phyloP scores from a whole-genome alignment of 1,140 invertebrate genomes.

The Nasonia longicornis region DNA sequence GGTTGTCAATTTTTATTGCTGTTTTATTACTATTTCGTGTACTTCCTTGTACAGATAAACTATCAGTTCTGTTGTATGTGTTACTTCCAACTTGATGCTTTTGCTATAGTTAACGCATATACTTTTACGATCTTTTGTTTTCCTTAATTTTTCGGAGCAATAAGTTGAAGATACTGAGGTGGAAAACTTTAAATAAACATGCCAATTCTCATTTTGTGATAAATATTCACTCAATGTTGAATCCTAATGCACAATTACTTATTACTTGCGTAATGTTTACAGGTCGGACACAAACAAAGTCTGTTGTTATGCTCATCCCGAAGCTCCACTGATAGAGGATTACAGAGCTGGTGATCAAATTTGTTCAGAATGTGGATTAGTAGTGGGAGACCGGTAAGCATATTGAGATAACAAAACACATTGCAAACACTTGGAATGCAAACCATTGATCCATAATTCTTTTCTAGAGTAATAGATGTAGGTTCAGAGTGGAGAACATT shows the following conservation, averaged over 20 bases:
- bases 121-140: background rate
- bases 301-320: conserved; percentile 93
- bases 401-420: background rate
- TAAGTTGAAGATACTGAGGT: no score
- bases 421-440: background rate
- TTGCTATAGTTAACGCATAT: background rate
- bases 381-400: conserved; percentile 95
- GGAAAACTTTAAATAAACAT: no score
- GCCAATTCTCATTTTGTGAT: no score
- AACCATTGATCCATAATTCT: background rate
- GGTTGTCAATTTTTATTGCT: conserved; percentile 12
- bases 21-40: conserved; percentile 51
- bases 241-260: no score
- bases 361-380: conserved; percentile 98
- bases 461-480: conserved; percentile 96
- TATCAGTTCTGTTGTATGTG: background rate
- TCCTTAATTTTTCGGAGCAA: no score
- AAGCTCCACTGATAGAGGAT: conserved; percentile 96
- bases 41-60: conserved; percentile 14
- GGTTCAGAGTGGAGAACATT: conserved; percentile 99
- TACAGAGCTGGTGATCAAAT: conserved; percentile 99
- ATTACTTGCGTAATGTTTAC: conserved; percentile 56
- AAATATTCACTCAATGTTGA: no score
- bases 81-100: background rate
- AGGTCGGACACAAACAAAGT: conserved; percentile 82